Evolutionary conservation across 2,888 invertebrate species (phyloP).

Genomic region (Oxytorus armatus): DNA sequence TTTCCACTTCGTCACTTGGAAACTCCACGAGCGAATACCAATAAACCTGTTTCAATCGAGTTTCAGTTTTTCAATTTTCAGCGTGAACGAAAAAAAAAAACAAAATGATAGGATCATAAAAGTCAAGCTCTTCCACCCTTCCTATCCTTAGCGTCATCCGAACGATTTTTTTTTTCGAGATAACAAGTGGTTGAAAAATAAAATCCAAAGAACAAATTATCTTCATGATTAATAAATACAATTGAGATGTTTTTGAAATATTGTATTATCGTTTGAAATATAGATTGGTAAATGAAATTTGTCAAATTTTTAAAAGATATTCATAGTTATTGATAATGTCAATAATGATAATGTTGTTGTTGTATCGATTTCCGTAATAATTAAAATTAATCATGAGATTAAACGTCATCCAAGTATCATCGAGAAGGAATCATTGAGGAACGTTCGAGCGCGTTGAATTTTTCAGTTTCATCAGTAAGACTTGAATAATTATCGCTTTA

Average conservation of each 20-base stretch:
- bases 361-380: too few species aligned
- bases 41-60: slow-evolving; percentile 20
- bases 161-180: slow-evolving; percentile 7
- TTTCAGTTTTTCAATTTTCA: slow-evolving; percentile 1
- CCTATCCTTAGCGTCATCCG: neutral
- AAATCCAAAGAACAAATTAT: neutral
- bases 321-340: too few species aligned
- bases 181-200: neutral
- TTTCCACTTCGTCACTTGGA: slow-evolving; percentile 10
- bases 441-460: too few species aligned
- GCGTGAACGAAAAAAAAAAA: too few species aligned
- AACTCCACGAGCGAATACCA: slow-evolving; percentile 7
- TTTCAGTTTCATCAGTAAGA: too few species aligned
- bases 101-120: slow-evolving; percentile 3
- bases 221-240: too few species aligned
- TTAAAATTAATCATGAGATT: neutral
- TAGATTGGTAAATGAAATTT: too few species aligned
- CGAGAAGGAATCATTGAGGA: too few species aligned
- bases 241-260: neutral
- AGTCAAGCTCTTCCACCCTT: neutral
- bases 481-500: too few species aligned
- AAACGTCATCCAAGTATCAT: slow-evolving; percentile 3
- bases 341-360: too few species aligned
- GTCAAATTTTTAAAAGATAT: too few species aligned
- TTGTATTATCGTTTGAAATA: neutral